Base-by-base conservation (phyloP, 37 sponge, comb jelly and placozoan species). In the Haliclona indistincta region DNA sequence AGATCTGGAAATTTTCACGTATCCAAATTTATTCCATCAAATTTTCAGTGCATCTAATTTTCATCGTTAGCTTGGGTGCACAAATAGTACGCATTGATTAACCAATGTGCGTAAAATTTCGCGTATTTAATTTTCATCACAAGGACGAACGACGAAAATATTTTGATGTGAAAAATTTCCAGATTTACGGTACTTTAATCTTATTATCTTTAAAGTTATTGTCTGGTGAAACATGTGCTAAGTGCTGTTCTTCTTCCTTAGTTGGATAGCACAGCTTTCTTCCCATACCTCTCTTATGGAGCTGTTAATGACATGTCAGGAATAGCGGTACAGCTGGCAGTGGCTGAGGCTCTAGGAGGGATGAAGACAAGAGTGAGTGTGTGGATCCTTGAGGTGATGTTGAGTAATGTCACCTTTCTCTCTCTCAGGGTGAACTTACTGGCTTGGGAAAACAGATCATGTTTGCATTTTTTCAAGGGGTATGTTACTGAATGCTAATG, bases 381-480 rank as follows among this genome's bases (percentile, higher is more conserved):
- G 5, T 34, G 22, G 43, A 11, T 74, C 1, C 66, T n/a, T 7
- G 53, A 64, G n/a, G n/a, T n/a, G n/a, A n/a, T n/a, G n/a, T n/a
- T n/a, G n/a, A n/a, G n/a, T n/a, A n/a, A n/a, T 69, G 34, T 69
- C 6, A 4, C 22, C 30, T 32, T 23, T 30, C 20, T 41, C 17
- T 68, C 28, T 34, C 38, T 54, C 56, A 82, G 83, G 67, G 42
- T 3, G 26, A 15, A 25, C 66, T 87, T 4, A 53, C 19, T 0
- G 43, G 43, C 56, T 64, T 71, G 1, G 38, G 54, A 2, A 26
- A 42, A n/a, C 63, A 73, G 1, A 81, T 93, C 40, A 40, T 93
- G 40, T 93, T 86, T 44, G 44, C 64, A 13, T 78, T 93, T 74
- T 89, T 89, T 64, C 74, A 93, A 62, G 94, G 94, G 43, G 94